Percentiles rank a stretch among this genome's conserved stretches.
These are phyloP conservation scores for Hozukius guyotensis DNA, from an alignment of 2,797 vertebrate species.

Conservation along the genomic window DNA sequence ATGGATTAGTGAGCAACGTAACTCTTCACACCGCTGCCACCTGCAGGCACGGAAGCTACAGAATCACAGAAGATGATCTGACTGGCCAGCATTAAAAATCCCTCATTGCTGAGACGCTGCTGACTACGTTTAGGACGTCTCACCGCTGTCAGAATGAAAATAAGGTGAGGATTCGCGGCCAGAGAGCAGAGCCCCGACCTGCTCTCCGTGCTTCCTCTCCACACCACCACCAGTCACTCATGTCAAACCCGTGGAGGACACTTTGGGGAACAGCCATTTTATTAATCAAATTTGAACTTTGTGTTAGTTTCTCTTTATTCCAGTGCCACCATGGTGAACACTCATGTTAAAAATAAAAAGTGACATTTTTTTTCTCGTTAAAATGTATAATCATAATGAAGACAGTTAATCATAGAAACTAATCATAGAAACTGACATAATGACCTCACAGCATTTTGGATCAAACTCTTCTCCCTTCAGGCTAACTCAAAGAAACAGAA, in stretches of 20 bases:
- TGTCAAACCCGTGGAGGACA: slow-evolving; percentile 71
- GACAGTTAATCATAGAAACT: slow-evolving; percentile 81
- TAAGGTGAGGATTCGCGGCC: not conserved
- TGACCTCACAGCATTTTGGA: slow-evolving; percentile 84
- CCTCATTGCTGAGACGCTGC: not conserved
- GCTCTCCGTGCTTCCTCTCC: not conserved
- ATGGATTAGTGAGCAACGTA: not conserved
- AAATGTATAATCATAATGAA: slow-evolving; percentile 80
- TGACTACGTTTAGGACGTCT: not conserved
- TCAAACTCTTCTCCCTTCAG: slow-evolving; percentile 76
- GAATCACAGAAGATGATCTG: not conserved
- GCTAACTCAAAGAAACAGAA: slow-evolving; percentile 71
- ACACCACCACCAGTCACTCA: slow-evolving; percentile 66
- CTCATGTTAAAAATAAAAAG: slow-evolving; percentile 82
- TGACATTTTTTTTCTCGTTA: slow-evolving; percentile 74
- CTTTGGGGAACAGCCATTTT: slow-evolving; percentile 85
- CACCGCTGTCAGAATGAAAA: not conserved
- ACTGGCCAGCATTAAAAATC: not conserved
- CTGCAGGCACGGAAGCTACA: slow-evolving; percentile 39
- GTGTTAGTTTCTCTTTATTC: slow-evolving; percentile 87
- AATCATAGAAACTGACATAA: slow-evolving; percentile 81
- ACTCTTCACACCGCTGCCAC: slow-evolving; percentile 48
- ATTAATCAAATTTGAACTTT: slow-evolving; percentile 85
- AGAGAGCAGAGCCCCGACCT: not conserved
- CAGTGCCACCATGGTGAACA: slow-evolving; percentile 85